These are phyloP conservation scores for Ptychochromis oligacanthus DNA, from an alignment of 2,113 vertebrate genomes.

Conservation along the genomic window DNA sequence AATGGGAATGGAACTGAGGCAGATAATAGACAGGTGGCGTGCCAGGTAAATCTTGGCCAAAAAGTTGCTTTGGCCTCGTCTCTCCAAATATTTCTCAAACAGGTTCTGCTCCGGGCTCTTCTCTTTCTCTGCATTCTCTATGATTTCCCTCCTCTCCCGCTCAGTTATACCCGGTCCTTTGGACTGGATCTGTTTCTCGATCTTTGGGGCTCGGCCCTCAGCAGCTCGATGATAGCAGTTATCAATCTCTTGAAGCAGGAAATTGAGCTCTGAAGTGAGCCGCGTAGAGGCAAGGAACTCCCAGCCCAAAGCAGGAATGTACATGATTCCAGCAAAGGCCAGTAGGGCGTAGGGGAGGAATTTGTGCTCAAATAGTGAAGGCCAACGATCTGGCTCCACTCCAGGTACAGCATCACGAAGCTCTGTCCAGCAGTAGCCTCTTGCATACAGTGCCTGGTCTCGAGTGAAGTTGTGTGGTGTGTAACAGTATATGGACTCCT, in stretches of 20 bases:
- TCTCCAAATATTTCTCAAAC: constrained; percentile 98
- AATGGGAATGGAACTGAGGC: constrained; percentile 95
- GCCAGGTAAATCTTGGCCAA: constrained; percentile 95
- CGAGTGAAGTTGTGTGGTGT: constrained; percentile 99
- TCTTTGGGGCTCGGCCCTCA: constrained; percentile 97
- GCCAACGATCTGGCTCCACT: constrained; percentile 89
- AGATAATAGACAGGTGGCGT: constrained; percentile 94
- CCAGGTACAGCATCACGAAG: constrained; percentile 93
- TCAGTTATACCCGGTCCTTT: constrained; percentile 97
- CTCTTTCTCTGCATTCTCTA: constrained; percentile 98
- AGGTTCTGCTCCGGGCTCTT: constrained; percentile 99
- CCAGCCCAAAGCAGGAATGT: constrained; percentile 96
- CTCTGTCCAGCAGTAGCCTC: constrained; percentile 99
- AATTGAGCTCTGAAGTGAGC: constrained; percentile 99
- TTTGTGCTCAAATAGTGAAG: constrained; percentile 97
- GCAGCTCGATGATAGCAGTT: constrained; percentile 99
- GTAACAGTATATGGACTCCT: constrained; percentile 99
- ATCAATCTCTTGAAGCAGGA: constrained; percentile 98
- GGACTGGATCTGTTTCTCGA: constrained; percentile 99
- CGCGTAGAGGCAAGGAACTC: constrained; percentile 97
- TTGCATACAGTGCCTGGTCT: constrained; percentile 97
- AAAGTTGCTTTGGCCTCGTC: constrained; percentile 96
- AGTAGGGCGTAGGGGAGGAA: constrained; percentile 97
- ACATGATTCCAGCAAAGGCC: constrained; percentile 98
- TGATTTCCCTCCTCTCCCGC: constrained; percentile 93